Base-by-base conservation (phyloP, 1,140 invertebrate genomes). In the Bombus difficillimus region DNA sequence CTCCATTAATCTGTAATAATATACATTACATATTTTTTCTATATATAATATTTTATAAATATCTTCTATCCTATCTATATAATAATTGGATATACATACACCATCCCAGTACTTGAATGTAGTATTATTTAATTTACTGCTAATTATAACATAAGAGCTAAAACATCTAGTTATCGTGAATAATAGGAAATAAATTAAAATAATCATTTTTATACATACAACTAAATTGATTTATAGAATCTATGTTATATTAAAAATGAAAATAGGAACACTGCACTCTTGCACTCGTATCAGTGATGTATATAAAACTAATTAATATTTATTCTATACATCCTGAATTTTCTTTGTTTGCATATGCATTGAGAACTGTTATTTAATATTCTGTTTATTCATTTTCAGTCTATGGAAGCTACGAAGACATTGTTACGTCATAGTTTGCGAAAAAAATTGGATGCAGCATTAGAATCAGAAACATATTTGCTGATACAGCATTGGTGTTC, bases 401-500 rank as follows among this genome's bases (percentile, higher is more conserved):
- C 95, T 6, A 96, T 97, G 96, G 95, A 96, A 94, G 95, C 96
- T 82, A 96, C 96, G 13, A 97, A 97, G 92, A 93, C 95, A 71
- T 91, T 97, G 69, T 87, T 97, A 82, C 95, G 96, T 71, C 93
- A 96, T 72, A 94, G 94, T 85, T 84, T 96, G n/a, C 94, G 95
- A 64, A 92, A 93, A 81, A 96, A 95, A 86, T 93, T 97, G 41
- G 95, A 96, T 71, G 93, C 95, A 13, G 94, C 95, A 43, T 91
- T 97, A 64, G 96, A 96, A 64, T 95, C 95, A 3, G 97, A 97
- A 93, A 95, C 95, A 10, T 95, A 96, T 82, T 93, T 96, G 25
- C 94, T 97, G 39, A 93, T 96, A 22, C 95, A 97, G 68, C 96
- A 97, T 85, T 97, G 97, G 97, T 95, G 95, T 81, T 96, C 96